Base-by-base conservation (phyloP, 2,888 invertebrate genomes). In the Harpagoxenus sublaevis region DNA sequence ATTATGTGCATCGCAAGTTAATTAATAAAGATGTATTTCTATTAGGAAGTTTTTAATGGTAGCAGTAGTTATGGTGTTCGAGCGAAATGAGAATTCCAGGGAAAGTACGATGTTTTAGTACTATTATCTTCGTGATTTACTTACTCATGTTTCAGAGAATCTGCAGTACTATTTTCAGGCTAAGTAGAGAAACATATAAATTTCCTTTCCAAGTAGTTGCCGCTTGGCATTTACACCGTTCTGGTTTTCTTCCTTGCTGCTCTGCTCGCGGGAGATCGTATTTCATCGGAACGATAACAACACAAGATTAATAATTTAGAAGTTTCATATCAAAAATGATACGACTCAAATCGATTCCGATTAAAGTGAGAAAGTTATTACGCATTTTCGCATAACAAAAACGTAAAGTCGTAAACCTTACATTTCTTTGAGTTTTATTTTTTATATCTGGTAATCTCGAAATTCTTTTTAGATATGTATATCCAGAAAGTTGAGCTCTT, bases 171-270 rank as follows among this genome's bases (percentile, higher is more conserved):
- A 81, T 81, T 81, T 81, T 81, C 79, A 23, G 35, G 39, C 28
- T 81, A 73, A 81, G 73, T 81, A 78, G 70, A 78, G 73, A 57
- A 73, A 81, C 79, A 62, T 79, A 79, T 81, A 81, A 81, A 81
- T 81, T 81, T 73, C 23, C 79, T 60, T 28, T 48, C 60, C 79
- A 35, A 35, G 71, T 73, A 51, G 73, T 81, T 39, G 79, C 79
- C 45, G 60, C 79, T 71, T 79, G 79, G 48, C 73, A 81, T 81
- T 81, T 81, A 81, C 73, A 62, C 60, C 60, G 73, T 62, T 70
- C 71, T 71, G 39, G 60, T 73, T 73, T 60, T 60, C 71, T 71
- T 79, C 70, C 23, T 60, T 23, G 23, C 18, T 60, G 12, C 9
- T 79, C 23, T 10, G 9, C 23, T 70, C n/a, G 28, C 71, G 3